phyloP scores from a whole-genome alignment of 2,113 vertebrate genomes.

The Notarius quadriscutis region DNA sequence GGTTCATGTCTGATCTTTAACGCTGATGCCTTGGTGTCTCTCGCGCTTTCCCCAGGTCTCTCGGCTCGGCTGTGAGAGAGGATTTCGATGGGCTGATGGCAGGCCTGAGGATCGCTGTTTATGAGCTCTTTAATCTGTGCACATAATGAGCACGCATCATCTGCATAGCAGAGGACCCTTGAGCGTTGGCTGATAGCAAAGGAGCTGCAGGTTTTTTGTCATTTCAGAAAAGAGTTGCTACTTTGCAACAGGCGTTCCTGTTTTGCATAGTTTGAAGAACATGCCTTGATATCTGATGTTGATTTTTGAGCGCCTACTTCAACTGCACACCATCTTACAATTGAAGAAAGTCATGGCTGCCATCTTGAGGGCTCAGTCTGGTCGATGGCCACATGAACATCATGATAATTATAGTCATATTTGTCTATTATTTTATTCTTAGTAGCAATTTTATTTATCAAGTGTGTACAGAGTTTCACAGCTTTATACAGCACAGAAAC shows the following conservation, averaged over 20 bases:
- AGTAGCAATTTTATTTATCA: background rate
- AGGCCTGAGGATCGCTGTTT: slow-evolving; percentile 53
- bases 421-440: background rate
- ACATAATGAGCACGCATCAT: slow-evolving; percentile 52
- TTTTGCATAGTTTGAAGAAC: background rate
- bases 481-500: no score
- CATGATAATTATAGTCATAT: background rate
- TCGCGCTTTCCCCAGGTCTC: slow-evolving; percentile 44
- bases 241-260: slow-evolving; percentile 20
- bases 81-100: slow-evolving; percentile 45
- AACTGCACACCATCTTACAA: background rate
- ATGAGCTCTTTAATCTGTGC: slow-evolving; percentile 49
- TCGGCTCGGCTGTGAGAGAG: slow-evolving; percentile 41
- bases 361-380: background rate
- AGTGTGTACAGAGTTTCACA: background rate
- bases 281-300: background rate
- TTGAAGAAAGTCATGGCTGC: background rate
- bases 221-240: background rate
- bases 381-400: background rate
- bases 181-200: slow-evolving; percentile 20
- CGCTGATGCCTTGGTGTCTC: slow-evolving; percentile 53
- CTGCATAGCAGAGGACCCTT: slow-evolving; percentile 46
- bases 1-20: slow-evolving; percentile 61
- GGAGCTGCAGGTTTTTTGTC: background rate
- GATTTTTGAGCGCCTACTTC: background rate